Conservation (phyloP, 2,113 vertebrate species). For the Nettapus auritus region DNA sequence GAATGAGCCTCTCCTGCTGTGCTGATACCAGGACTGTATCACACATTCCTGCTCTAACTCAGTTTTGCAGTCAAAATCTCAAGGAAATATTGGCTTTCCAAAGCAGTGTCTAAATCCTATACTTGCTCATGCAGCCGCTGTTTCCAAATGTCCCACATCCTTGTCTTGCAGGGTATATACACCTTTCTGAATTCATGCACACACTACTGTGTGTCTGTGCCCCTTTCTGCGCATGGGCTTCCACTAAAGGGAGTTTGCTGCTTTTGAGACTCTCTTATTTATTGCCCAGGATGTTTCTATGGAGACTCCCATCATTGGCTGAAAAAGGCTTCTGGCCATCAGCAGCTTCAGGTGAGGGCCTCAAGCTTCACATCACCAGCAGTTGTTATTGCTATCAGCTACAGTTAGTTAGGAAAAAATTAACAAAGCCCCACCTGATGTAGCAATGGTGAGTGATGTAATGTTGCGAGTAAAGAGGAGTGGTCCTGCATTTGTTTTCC, state of each 20-base stretch:
- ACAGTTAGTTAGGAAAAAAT: neutral
- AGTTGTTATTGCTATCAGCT: neutral
- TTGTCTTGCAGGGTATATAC: neutral
- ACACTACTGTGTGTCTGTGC: neutral
- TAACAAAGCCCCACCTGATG: neutral
- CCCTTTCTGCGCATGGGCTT: neutral
- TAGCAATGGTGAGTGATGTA: neutral
- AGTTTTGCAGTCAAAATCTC: neutral
- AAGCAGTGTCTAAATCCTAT: neutral
- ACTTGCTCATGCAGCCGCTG: neutral
- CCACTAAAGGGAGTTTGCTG: neutral
- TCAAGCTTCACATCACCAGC: neutral
- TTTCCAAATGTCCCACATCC: neutral
- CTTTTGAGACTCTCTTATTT: neutral
- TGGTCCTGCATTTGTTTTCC: neutral
- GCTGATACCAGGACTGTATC: neutral
- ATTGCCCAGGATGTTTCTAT: constrained; percentile 62
- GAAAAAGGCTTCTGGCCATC: constrained; percentile 34
- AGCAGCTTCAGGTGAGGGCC: constrained; percentile 18
- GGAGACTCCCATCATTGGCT: constrained; percentile 39
- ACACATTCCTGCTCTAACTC: neutral
- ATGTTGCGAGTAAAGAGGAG: neutral
- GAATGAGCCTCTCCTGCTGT: neutral
- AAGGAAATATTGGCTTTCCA: neutral
- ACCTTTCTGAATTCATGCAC: neutral